Evolutionary conservation across 53 echinoderm and acorn worm genomes (phyloP).

Genomic region (Henricia sp.): DNA sequence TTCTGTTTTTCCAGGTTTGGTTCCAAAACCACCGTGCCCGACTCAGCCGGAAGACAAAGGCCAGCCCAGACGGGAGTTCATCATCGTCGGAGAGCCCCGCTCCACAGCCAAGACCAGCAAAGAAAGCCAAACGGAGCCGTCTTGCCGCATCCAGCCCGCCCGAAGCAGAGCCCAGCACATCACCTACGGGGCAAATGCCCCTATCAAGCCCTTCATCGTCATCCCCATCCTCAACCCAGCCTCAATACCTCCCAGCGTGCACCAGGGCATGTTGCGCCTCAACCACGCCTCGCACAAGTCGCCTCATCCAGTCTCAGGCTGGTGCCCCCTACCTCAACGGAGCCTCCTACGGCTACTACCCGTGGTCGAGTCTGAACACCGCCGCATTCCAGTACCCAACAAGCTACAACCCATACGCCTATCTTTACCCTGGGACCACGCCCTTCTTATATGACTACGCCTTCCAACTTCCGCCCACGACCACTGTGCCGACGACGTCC

Average conservation of each 20-base stretch:
- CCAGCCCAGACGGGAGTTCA: neutral
- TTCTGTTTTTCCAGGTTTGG: conserved; percentile 79
- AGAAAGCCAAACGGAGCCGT: neutral
- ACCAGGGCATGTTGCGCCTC: conserved; percentile 11
- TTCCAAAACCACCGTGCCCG: conserved; percentile 96
- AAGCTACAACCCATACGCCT: conserved; percentile 1
- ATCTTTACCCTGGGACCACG: conserved; percentile 23
- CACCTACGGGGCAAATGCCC: neutral
- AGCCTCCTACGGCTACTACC: conserved; percentile 24
- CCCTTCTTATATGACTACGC: conserved; percentile 16
- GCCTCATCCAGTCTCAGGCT: neutral
- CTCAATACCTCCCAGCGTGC: conserved; percentile 12
- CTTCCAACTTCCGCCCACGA: neutral
- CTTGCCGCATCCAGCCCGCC: conserved; percentile 4
- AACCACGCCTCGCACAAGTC: neutral
- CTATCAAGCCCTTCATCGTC: neutral
- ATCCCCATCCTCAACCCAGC: neutral
- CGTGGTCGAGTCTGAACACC: neutral
- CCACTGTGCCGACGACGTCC: too few species aligned
- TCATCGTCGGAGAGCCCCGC: conserved; percentile 15
- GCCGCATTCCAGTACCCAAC: conserved; percentile 15
- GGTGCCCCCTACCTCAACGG: conserved; percentile 13
- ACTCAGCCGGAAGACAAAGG: conserved; percentile 13
- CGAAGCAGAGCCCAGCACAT: too few species aligned
- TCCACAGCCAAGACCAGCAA: neutral